Conservation (phyloP, 1,140 invertebrate genomes). For the Mizuhopecten yessoensis region DNA sequence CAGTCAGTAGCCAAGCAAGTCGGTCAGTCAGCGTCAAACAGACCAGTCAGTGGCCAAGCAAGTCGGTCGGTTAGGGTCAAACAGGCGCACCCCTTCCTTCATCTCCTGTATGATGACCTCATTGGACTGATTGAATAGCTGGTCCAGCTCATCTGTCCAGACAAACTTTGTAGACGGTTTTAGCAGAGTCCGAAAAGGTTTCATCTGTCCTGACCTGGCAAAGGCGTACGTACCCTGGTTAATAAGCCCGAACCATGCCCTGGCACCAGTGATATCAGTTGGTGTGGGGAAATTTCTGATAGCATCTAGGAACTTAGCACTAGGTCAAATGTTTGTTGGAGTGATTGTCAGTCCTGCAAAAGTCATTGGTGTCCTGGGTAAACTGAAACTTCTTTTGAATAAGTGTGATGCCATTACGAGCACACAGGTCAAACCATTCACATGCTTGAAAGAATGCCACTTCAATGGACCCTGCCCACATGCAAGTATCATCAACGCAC, state of each 20-base stretch:
- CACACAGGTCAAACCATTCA: slow-evolving; percentile 66
- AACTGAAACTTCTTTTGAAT: slow-evolving; percentile 72
- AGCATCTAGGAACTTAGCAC: slow-evolving; percentile 60
- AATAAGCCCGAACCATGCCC: slow-evolving; percentile 70
- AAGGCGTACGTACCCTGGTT: neutral
- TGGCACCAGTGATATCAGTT: slow-evolving; percentile 59
- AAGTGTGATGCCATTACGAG: slow-evolving; percentile 67
- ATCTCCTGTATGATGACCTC: slow-evolving; percentile 53
- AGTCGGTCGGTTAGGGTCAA: slow-evolving; percentile 40
- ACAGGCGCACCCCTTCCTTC: slow-evolving; percentile 58
- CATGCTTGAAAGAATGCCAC: slow-evolving; percentile 61
- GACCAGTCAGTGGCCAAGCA: slow-evolving; percentile 61
- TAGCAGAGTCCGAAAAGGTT: neutral
- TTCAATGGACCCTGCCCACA: slow-evolving; percentile 63
- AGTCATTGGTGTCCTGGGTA: slow-evolving; percentile 67
- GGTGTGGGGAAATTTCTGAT: slow-evolving; percentile 62
- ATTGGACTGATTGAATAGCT: slow-evolving; percentile 55
- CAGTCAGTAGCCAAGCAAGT: too few relatives aligned
- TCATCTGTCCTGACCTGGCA: neutral
- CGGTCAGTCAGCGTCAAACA: too few relatives aligned
- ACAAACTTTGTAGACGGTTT: neutral
- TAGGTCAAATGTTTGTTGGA: slow-evolving; percentile 58
- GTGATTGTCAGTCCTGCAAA: slow-evolving; percentile 70
- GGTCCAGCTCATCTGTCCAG: slow-evolving; percentile 61
- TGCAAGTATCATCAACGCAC: slow-evolving; percentile 66